Base-by-base conservation (phyloP, 1,140 invertebrate species). In the Cyclina sinensis region DNA sequence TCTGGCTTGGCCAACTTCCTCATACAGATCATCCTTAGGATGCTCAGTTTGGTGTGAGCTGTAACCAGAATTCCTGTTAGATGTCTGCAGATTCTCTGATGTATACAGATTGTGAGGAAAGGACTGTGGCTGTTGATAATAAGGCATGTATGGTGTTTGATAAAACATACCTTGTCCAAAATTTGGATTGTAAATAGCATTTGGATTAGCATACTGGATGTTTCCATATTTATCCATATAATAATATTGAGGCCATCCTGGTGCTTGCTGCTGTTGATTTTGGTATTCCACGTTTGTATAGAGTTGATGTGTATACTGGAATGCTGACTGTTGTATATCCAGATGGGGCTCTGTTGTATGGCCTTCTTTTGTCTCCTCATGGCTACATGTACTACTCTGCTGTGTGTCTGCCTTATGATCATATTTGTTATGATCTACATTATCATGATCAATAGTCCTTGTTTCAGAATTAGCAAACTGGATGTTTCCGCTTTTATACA, bases 151-250 rank as follows among this genome's bases (percentile, higher is more conserved):
- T 0, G 11, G 65, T 37, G 35, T 35, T 70, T 35, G 65, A 16
- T 70, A 70, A 21, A 70, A 35, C 65, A 70, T 70, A 9, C 65
- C 65, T 39, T 9, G 65, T 5, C n/a, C n/a, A 30, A 70, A 37
- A 70, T 70, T 70, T 37, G 65, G 32, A 70, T 70, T 39, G 65
- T 70, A 70, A 18, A 37, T 37, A 70, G 65, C 18, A 70, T 70
- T 37, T 37, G 30, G 65, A 16, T 65, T 30, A 5, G 35, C 14
- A 21, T 70, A 70, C 27, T 65, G 59, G 21, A 18, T 18, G 27
- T 27, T 62, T 70, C 65, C 65, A 70, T 16, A 18, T 27, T 70
- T 3, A 70, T 35, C 21, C 30, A 18, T n/a, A 70, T 37, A 70
- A 39, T 70, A 70, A 70, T 70, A 70, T 4, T 30, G 32, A 37